Evolutionary conservation across 92 coral and sea anemone species (phyloP), one percentile per base, ranked within the genome.

Genomic region (Zoanthus gigantus): DNA sequence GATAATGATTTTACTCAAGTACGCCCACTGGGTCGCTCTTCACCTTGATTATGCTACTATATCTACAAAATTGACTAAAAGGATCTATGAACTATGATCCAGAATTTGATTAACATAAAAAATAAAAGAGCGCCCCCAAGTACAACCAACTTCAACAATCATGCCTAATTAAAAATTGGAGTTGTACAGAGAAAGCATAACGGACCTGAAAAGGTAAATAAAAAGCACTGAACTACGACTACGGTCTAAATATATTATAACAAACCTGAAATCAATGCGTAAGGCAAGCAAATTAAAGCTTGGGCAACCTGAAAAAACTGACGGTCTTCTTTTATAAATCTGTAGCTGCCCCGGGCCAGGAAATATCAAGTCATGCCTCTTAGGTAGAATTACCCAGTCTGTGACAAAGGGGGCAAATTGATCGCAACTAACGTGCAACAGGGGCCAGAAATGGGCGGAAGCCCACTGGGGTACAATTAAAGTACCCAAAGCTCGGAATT

Each of bases 221-320:
- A 54, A 54, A 54, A 54, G 60, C 60, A 54, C 42, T 37, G 42
- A 37, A 37, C 3, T 37, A 37, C 4, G 42, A 37, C 42, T 37
- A 37, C 42, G 42, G 60, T 54, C 60, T 54, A 54, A 54, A 54
- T 54, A 54, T 8, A 54, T 54, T 54, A 54, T 54, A 54, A 23
- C 74, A 69, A 68, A n/a, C 73, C 73, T 69, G 74, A 69, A 69
- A 69, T 68, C 73, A 9, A 69, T 69, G 44, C 74, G 44, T 37
- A 69, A 69, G 44, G 74, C 73, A 23, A 68, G 23, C 73, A 68
- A 18, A 68, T 68, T 31, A 68, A 68, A 68, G 73, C 31, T 31
- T 31, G 73, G 73, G 73, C 73, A 68, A 68, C 42, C 74, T 69
- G 74, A 69, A 69, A 69, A 69, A 69, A 23, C 74, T 28, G 74